Percentiles rank a stretch among this genome's conserved stretches.
Conservation (phyloP, 1,140 invertebrate species). For the Drosophila willistoni region DNA sequence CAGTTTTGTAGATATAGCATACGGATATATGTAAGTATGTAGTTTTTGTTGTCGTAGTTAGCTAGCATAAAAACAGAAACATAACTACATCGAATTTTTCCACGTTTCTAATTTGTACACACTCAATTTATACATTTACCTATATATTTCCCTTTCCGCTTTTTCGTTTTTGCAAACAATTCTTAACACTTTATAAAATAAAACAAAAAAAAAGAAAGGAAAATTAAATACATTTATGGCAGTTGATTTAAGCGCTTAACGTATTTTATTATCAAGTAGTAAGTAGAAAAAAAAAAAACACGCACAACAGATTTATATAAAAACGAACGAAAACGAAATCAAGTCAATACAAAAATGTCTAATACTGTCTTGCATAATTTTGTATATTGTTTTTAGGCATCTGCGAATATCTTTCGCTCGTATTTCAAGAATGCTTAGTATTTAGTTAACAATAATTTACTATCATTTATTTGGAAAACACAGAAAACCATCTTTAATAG, state of each 20-base stretch:
- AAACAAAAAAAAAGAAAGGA: slow-evolving; percentile 31
- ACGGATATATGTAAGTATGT: slow-evolving; percentile 31
- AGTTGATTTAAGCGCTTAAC: slow-evolving; percentile 74
- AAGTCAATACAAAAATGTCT: slow-evolving; percentile 45
- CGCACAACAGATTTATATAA: neutral
- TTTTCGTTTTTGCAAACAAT: slow-evolving; percentile 38
- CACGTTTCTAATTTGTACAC: slow-evolving; percentile 40
- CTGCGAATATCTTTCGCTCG: slow-evolving; percentile 12
- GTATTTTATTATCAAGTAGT: slow-evolving; percentile 38
- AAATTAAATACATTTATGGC: slow-evolving; percentile 68
- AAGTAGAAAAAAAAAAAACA: slow-evolving; percentile 29
- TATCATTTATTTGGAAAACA: slow-evolving; percentile 56
- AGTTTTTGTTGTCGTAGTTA: slow-evolving; percentile 40
- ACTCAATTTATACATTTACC: slow-evolving; percentile 45
- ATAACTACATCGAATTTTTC: slow-evolving; percentile 23
- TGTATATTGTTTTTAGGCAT: slow-evolving; percentile 11
- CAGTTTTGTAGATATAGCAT: slow-evolving; percentile 36
- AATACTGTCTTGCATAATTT: slow-evolving; percentile 62
- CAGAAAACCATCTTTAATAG: slow-evolving; percentile 67
- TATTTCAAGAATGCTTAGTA: slow-evolving; percentile 62
- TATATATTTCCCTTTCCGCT: neutral
- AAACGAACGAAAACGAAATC: slow-evolving; percentile 13
- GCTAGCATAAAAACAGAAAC: slow-evolving; percentile 66
- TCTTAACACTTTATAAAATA: slow-evolving; percentile 35
- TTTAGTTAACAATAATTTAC: slow-evolving; percentile 75